These are phyloP conservation scores for Microctenopoma stevenorrisi DNA, from an alignment of 2,797 vertebrate species.

Conservation along the genomic window DNA sequence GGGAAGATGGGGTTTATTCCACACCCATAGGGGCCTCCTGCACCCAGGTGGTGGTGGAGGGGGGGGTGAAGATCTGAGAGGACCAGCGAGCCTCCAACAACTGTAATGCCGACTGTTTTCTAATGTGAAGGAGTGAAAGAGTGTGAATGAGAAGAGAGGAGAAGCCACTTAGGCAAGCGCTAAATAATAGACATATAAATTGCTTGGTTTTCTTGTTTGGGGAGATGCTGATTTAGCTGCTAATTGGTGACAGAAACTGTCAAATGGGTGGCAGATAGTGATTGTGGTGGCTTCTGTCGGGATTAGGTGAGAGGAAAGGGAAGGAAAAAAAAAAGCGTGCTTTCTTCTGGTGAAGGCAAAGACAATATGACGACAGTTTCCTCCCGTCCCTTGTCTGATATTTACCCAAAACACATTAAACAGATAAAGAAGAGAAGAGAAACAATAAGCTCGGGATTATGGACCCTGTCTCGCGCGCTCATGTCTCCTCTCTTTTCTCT, in stretches of 20 bases:
- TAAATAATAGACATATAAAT: constrained; percentile 86
- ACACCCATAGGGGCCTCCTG: constrained; percentile 85
- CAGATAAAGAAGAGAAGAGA: constrained; percentile 91
- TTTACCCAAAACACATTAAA: constrained; percentile 93
- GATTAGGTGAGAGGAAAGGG: constrained; percentile 90
- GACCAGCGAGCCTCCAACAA: constrained; percentile 78
- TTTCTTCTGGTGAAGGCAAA: constrained; percentile 90
- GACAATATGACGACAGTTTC: constrained; percentile 85
- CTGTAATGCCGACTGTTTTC: constrained; percentile 87
- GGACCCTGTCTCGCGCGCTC: constrained; percentile 78
- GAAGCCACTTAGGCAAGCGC: constrained; percentile 82
- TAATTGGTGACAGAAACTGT: constrained; percentile 99
- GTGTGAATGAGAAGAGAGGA: constrained; percentile 70
- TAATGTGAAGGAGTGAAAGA: constrained; percentile 78
- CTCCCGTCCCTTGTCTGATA: constrained; percentile 87
- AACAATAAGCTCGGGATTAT: constrained; percentile 87
- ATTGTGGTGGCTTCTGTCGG: constrained; percentile 91
- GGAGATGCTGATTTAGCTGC: constrained; percentile 99
- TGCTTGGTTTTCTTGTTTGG: constrained; percentile 89
- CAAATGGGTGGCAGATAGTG: constrained; percentile 96
- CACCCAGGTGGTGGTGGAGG: constrained; percentile 48
- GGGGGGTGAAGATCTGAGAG: constrained; percentile 62
- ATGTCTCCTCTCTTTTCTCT: constrained; percentile 58
- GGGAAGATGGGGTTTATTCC: constrained; percentile 88
- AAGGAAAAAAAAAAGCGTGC: constrained; percentile 80